Evolutionary conservation across 2,797 vertebrate genomes (phyloP).

Genomic region (Odontamblyopus rebecca): DNA sequence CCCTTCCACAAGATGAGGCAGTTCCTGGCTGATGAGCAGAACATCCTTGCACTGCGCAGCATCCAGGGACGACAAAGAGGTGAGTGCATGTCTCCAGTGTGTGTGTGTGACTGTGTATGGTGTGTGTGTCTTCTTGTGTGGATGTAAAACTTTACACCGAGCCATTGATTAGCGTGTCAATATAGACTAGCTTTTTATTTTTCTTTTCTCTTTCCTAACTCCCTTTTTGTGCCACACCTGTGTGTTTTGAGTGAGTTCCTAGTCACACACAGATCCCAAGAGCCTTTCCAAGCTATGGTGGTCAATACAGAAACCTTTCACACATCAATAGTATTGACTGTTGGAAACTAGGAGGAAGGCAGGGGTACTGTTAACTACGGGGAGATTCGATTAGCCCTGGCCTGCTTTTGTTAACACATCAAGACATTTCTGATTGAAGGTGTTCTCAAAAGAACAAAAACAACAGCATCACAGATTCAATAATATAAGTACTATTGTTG

Average conservation of each 20-base stretch:
- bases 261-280: slow-evolving; percentile 66
- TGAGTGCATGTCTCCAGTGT: slow-evolving; percentile 63
- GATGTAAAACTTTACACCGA: slow-evolving; percentile 57
- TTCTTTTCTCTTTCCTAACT: slow-evolving; percentile 58
- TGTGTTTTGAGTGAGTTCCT: slow-evolving; percentile 67
- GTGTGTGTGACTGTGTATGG: slow-evolving; percentile 9
- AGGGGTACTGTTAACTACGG: slow-evolving; percentile 69
- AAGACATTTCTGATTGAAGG: slow-evolving; percentile 68
- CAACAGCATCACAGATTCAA: slow-evolving; percentile 27
- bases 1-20: slow-evolving; percentile 99
- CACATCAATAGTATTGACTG: slow-evolving; percentile 73
- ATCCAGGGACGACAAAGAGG: slow-evolving; percentile 97
- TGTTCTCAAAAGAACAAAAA: slow-evolving; percentile 55
- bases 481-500: slow-evolving; percentile 7
- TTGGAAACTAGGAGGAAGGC: slow-evolving; percentile 59
- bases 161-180: slow-evolving; percentile 70
- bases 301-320: slow-evolving; percentile 79
- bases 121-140: slow-evolving; percentile 24
- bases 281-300: slow-evolving; percentile 63
- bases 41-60: slow-evolving; percentile 94
- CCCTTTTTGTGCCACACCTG: slow-evolving; percentile 69
- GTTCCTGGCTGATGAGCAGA: slow-evolving; percentile 96
- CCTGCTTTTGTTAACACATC: slow-evolving; percentile 73
- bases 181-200: slow-evolving; percentile 67
- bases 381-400: slow-evolving; percentile 72